These are phyloP conservation scores for Sarcophilus harrisii DNA, from an alignment of 2,797 vertebrate species.

Conservation along the genomic window DNA sequence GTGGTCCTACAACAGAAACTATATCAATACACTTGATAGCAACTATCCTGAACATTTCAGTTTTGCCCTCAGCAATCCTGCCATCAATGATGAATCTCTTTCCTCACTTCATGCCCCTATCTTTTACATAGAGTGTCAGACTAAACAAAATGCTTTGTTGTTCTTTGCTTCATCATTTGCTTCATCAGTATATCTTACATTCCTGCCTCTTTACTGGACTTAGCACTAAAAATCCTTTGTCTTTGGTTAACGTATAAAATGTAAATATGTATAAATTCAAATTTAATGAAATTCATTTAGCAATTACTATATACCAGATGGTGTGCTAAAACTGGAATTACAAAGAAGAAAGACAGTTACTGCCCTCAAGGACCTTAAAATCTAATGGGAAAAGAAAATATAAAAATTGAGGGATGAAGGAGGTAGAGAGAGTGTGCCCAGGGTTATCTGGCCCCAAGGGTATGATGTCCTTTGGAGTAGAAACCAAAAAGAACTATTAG, in stretches of 20 bases:
- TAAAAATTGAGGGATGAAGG: not conserved
- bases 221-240: not conserved
- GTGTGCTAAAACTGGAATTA: not conserved
- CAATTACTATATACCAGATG: not conserved
- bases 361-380: not conserved
- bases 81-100: not conserved
- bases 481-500: not conserved
- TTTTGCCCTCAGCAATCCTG: not conserved
- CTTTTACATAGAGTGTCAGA: not conserved
- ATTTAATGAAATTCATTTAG: not conserved
- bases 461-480: not conserved
- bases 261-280: not conserved
- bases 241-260: not conserved
- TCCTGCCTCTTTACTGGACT: not conserved
- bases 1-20: not conserved
- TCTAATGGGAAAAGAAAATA: not conserved
- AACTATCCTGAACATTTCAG: not conserved
- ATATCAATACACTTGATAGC: not conserved
- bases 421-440: not conserved
- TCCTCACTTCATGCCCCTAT: not conserved
- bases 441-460: not conserved
- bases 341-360: not conserved
- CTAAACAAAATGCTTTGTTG: not conserved
- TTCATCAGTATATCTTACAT: not conserved
- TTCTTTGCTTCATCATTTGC: not conserved